Base-by-base conservation (phyloP, 35 echinoderm and acorn worm species). In the Nesometra sesokonis region DNA sequence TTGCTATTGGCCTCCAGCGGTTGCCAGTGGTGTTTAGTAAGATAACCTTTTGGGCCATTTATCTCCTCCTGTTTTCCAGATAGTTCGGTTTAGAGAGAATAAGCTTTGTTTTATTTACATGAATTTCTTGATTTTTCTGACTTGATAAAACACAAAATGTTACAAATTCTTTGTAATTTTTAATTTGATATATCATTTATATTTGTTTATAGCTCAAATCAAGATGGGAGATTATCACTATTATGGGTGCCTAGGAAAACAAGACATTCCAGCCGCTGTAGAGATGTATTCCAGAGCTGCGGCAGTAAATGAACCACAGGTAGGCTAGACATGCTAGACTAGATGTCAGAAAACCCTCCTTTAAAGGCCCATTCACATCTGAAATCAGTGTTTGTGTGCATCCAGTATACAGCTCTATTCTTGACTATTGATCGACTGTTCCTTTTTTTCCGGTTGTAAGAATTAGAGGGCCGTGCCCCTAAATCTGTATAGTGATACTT, bases 201-300 rank as follows among this genome's bases (percentile, higher is more conserved):
- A 39, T 67, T 87, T 30, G 83, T 30, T 80, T 34, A 3, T 76
- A 97, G 95, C 95, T 30, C 82, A 88, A 78, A 46, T 97, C 30
- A 94, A 92, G 84, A 93, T 99, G 87, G 96, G 91, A 77, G 96
- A 99, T 84, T 99, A 94, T 40, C 85, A 94, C 32, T 94, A 86
- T 85, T 99, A 94, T 88, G 96, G 96, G 0, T 87, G 93, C 32
- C 43, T 82, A 15, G 86, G 87, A 33, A 67, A 78, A 17, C 37
- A 39, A 32, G 88, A 99, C 36, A 87, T 85, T 34, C 78, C 84
- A 8, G 85, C 76, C 32, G 96, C 96, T 19, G 80, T 99, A 15
- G 77, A 86, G 21, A 88, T 87, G 78, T 99, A 99, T 76, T 76
- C 89, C 7, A 85, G 86, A 80, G 96, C 92, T 32, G 96, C 92